Evolutionary conservation across 30 jellyfish, hydroid and myxozoan genomes (phyloP).

Genomic region (Morbakka virulenta): DNA sequence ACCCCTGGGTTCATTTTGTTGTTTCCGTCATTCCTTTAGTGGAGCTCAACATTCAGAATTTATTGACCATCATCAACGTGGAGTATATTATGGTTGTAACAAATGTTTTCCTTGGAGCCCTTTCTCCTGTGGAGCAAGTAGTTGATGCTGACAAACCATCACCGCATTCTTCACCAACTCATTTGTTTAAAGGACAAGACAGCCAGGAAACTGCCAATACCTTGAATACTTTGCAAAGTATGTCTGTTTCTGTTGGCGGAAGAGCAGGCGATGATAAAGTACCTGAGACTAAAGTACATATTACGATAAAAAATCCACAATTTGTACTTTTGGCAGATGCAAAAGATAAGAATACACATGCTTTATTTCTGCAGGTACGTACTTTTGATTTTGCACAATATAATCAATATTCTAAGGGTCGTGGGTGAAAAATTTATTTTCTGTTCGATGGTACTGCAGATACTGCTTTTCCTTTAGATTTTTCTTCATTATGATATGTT

Average conservation of each 20-base stretch:
- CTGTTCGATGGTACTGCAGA: no score
- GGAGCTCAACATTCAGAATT: conserved; percentile 40
- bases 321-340: conserved; percentile 90
- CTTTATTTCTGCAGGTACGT: conserved; percentile 60
- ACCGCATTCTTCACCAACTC: conserved; percentile 70
- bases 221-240: conserved; percentile 21
- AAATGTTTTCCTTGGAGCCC: conserved; percentile 53
- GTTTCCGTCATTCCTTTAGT: neutral
- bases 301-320: conserved; percentile 63
- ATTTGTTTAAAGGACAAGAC: conserved; percentile 42
- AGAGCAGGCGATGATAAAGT: conserved; percentile 23
- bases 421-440: no score
- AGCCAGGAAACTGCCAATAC: conserved; percentile 15
- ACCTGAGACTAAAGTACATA: conserved; percentile 52
- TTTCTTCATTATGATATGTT: no score
- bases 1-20: neutral
- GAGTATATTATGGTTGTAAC: conserved; percentile 82
- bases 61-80: conserved; percentile 62
- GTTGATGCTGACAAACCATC: conserved; percentile 46
- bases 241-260: no score
- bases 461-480: no score
- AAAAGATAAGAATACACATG: conserved; percentile 69
- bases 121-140: conserved; percentile 54
- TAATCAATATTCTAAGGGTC: no score
- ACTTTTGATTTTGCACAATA: neutral